Conservation (phyloP, 2,113 vertebrate species). For the Herpetotheres cachinnans region DNA sequence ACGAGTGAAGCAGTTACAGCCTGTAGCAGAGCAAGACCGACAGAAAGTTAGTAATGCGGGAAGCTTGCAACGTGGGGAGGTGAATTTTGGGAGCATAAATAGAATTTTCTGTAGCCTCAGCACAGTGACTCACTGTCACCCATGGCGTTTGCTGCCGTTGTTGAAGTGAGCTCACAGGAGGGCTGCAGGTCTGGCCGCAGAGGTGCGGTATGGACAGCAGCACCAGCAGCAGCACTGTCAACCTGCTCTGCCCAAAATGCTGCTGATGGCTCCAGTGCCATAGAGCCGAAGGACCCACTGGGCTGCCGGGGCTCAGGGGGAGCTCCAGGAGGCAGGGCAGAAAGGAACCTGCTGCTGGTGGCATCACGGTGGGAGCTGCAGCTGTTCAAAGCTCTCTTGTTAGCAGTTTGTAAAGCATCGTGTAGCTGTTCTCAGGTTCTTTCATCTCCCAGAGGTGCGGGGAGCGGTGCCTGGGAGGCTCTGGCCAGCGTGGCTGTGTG, state of each 20-base stretch:
- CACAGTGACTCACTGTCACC: not conserved
- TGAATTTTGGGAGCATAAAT: slow-evolving; percentile 6
- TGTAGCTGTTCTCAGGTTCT: not conserved
- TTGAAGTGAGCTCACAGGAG: not conserved
- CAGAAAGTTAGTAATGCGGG: not conserved
- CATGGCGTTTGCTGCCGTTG: not conserved
- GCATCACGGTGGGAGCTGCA: not conserved
- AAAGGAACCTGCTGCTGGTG: not conserved
- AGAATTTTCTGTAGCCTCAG: not conserved
- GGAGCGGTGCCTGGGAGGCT: not conserved
- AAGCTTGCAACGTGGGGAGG: not conserved
- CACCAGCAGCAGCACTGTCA: not conserved
- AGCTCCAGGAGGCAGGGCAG: not conserved
- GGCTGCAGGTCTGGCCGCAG: not conserved
- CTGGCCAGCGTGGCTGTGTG: not conserved
- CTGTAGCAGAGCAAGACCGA: not conserved
- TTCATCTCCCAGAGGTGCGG: slow-evolving; percentile 1
- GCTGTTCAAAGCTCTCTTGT: not conserved
- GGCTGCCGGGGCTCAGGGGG: fast-evolving
- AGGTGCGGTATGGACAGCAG: not conserved
- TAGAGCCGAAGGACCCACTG: fast-evolving
- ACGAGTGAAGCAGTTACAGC: not conserved
- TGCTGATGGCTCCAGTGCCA: not conserved
- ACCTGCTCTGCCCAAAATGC: not conserved
- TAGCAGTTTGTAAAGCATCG: not conserved